These are phyloP conservation scores for Cyclophora albipunctata DNA, from an alignment of 2,888 invertebrate species.

Conservation along the genomic window DNA sequence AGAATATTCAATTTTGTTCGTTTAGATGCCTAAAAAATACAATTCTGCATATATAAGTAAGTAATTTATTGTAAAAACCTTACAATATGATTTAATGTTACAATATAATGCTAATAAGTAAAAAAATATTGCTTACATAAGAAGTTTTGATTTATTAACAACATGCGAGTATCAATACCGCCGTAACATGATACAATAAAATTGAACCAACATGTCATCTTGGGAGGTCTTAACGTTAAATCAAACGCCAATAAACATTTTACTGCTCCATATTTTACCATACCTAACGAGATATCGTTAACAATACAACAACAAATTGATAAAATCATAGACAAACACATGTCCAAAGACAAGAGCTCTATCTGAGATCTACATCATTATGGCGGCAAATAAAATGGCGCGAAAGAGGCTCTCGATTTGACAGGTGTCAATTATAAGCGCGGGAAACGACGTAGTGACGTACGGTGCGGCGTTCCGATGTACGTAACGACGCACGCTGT, in stretches of 20 bases:
- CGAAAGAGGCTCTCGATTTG: slow-evolving; percentile 54
- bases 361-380: slow-evolving; percentile 59
- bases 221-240: slow-evolving; percentile 5
- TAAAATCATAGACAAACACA: slow-evolving; percentile 20
- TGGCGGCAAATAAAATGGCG: slow-evolving; percentile 48
- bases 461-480: slow-evolving; percentile 39
- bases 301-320: slow-evolving; percentile 9
- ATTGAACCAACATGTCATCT: too few relatives aligned
- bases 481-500: slow-evolving; percentile 22
- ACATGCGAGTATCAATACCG: too few relatives aligned
- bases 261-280: slow-evolving; percentile 1
- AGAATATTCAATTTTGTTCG: not conserved
- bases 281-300: not conserved
- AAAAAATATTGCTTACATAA: too few relatives aligned
- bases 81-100: too few relatives aligned
- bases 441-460: slow-evolving; percentile 38
- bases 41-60: too few relatives aligned
- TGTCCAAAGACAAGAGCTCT: slow-evolving; percentile 32
- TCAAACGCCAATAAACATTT: slow-evolving; percentile 9
- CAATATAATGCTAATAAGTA: too few relatives aligned
- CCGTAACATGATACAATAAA: too few relatives aligned
- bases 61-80: too few relatives aligned
- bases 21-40: too few relatives aligned
- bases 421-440: slow-evolving; percentile 70
- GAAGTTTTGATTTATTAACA: too few relatives aligned